phyloP scores from a whole-genome alignment of 2,888 invertebrate species.

The Marronus borbonicus region DNA sequence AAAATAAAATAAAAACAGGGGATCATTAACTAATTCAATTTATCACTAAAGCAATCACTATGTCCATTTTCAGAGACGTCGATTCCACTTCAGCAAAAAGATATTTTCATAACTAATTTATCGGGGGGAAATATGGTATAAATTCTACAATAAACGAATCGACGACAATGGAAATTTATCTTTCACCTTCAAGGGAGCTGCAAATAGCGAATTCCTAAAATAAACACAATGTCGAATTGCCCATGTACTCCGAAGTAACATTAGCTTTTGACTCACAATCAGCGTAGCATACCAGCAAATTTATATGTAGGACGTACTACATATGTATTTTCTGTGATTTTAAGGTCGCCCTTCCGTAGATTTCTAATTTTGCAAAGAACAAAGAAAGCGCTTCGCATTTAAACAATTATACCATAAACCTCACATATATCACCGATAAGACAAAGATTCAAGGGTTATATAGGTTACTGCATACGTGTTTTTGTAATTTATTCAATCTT shows the following conservation, averaged over 20 bases:
- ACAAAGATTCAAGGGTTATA: constrained; percentile 10
- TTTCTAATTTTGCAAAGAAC: constrained; percentile 13
- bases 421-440: background rate
- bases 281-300: background rate
- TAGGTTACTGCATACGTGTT: background rate
- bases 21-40: too few relatives aligned
- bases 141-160: too few relatives aligned
- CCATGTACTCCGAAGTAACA: background rate
- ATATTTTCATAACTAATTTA: too few relatives aligned
- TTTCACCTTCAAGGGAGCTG: constrained; percentile 10
- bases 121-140: too few relatives aligned
- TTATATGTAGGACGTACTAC: background rate
- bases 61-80: too few relatives aligned
- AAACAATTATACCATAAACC: background rate
- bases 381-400: constrained; percentile 4
- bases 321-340: background rate
- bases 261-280: background rate
- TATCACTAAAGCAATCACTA: too few relatives aligned
- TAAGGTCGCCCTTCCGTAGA: background rate
- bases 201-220: constrained; percentile 11
- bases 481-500: constrained; percentile 20
- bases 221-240: constrained; percentile 17
- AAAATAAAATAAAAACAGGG: too few relatives aligned
- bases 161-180: constrained; percentile 5
- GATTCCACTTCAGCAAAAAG: too few relatives aligned